Conservation (phyloP, 1,140 invertebrate species). For the Brachionus rubens region DNA sequence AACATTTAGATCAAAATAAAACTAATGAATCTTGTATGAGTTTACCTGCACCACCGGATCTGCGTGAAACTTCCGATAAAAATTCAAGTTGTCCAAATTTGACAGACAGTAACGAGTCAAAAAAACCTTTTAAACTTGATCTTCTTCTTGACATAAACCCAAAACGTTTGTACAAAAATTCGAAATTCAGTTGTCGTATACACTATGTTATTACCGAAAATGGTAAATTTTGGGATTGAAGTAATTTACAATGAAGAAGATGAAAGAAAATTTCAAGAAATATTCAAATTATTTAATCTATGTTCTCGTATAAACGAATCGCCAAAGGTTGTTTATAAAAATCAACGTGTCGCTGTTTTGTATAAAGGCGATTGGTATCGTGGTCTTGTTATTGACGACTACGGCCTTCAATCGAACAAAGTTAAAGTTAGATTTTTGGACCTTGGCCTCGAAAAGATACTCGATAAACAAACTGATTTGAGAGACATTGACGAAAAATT, state of each 20-base stretch:
- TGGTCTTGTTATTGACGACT: background rate
- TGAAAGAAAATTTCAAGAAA: constrained; percentile 43
- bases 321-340: background rate
- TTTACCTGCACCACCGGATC: background rate
- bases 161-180: constrained; percentile 39
- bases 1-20: background rate
- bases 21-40: background rate
- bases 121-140: constrained; percentile 30
- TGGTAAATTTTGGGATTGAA: constrained; percentile 35
- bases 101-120: background rate
- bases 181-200: constrained; percentile 22
- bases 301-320: background rate
- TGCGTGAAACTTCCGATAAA: background rate
- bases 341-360: background rate
- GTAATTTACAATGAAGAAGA: constrained; percentile 32
- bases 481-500: constrained; percentile 29
- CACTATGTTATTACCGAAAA: background rate
- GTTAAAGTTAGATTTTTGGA: constrained; percentile 42
- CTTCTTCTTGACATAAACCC: constrained; percentile 41
- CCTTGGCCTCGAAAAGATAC: background rate
- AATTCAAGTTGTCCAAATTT: background rate
- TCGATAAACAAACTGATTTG: constrained; percentile 2
- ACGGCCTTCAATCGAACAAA: background rate
- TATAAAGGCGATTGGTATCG: constrained; percentile 30
- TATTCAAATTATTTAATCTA: constrained; percentile 37